Evolutionary conservation across 2,797 vertebrate genomes (phyloP), one percentile per base, ranked within the genome.

Genomic region (Pempheris klunzingeri): DNA sequence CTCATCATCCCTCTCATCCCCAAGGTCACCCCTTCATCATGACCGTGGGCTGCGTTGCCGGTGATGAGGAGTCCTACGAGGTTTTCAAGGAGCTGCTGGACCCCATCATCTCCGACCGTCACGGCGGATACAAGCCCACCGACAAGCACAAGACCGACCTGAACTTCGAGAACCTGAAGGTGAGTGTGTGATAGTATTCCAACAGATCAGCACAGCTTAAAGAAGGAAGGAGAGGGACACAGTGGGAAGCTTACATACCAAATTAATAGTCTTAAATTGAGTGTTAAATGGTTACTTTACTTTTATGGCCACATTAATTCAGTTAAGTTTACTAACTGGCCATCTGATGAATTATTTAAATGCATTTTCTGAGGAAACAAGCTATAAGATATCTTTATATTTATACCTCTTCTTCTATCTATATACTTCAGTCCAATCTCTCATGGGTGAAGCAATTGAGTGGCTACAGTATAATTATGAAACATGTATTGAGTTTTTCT

Each of bases 101-200:
- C 92, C 96, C 97, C 22, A 38, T 98, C 90, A 98, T 98, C 92
- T 94, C 92, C 3, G 97, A 98, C 93, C 96, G 97, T 81, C 97
- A 98, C 0, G 88, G 94, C 9, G 97, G 97, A 92, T 98, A 96
- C 95, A 97, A 98, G 67, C 86, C 97, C 88, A 97, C 95, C 0
- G 97, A 97, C 96, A 97, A 96, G 92, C 97, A 98, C 93, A 96
- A 95, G 95, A 98, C 97, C 0, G 97, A 98, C 93, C 93, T 98
- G 87, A 98, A 98, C 96, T 96, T 96, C 0, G 96, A 96, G 93
- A 98, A 98, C 93, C 95, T 98, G 92, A 98, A 92, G 88, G 90
- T 92, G 43, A 96, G 87, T n/a, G n/a, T n/a, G n/a, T 17, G 15
- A 36, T 18, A 4, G 30, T 4, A 1, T 18, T 49, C 24, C 28